These are phyloP conservation scores for Indicator indicator DNA, from an alignment of 2,113 vertebrate species.

Conservation along the genomic window DNA sequence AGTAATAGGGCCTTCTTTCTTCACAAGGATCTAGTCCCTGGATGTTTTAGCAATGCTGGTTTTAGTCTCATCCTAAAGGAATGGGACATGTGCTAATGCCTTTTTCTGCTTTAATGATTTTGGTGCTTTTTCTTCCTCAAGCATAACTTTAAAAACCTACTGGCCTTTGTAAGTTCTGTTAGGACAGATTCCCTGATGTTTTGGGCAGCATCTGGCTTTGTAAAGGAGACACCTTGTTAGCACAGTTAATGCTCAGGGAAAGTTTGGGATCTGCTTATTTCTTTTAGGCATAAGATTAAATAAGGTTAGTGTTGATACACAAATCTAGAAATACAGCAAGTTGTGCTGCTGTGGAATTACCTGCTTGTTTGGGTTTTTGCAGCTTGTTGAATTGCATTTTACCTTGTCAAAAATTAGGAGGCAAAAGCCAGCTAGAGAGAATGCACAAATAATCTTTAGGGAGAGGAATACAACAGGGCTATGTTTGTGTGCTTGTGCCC, in stretches of 20 bases:
- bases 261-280: neutral
- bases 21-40: neutral
- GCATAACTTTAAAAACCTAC: neutral
- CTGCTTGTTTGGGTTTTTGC: neutral
- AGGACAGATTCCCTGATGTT: neutral
- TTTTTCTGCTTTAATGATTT: neutral
- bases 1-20: neutral
- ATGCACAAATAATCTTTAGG: neutral
- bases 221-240: neutral
- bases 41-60: neutral
- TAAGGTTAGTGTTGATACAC: neutral
- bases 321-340: neutral
- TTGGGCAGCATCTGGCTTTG: neutral
- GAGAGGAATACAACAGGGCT: neutral
- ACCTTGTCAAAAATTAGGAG: neutral
- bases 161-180: neutral
- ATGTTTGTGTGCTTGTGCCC: neutral
- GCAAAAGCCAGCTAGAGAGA: neutral
- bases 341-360: neutral
- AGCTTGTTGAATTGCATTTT: neutral
- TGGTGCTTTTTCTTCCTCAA: neutral
- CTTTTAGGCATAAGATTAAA: neutral
- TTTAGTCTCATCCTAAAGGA: neutral
- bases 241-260: neutral
- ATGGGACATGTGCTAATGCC: neutral